phyloP scores from a whole-genome alignment of 2,888 invertebrate species.

The Andrena haemorrhoa region DNA sequence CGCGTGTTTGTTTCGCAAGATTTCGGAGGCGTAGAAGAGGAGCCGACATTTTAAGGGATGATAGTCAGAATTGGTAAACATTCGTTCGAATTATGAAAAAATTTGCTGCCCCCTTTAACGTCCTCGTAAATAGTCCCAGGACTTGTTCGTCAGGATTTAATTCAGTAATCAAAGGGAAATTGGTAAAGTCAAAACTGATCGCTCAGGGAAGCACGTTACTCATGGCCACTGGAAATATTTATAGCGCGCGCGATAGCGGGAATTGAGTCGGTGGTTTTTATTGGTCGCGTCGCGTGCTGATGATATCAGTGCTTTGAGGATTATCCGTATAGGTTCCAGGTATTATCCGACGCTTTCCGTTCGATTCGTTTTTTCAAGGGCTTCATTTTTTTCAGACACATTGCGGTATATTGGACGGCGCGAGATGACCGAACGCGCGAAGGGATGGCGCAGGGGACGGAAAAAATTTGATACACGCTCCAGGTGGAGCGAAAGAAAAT shows the following conservation, averaged over 20 bases:
- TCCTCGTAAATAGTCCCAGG: too few species aligned
- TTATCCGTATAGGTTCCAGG: conserved; percentile 58
- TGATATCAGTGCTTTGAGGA: conserved; percentile 54
- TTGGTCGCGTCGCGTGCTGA: conserved; percentile 47
- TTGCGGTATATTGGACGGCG: conserved; percentile 29
- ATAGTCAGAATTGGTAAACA: too few species aligned
- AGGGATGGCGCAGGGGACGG: conserved; percentile 6
- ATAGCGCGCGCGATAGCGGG: conserved; percentile 35
- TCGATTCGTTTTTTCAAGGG: conserved; percentile 35
- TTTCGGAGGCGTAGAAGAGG: too few species aligned
- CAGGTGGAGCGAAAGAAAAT: conserved; percentile 30
- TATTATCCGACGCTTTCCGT: conserved; percentile 48
- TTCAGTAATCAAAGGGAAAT: too few species aligned
- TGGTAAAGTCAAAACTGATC: conserved; percentile 6
- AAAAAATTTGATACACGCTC: conserved; percentile 26
- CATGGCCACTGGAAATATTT: conserved; percentile 49
- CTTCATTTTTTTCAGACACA: conserved; percentile 42
- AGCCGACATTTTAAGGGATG: too few species aligned
- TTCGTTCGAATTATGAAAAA: too few species aligned
- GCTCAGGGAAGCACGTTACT: conserved; percentile 23
- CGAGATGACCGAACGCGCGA: conserved; percentile 1
- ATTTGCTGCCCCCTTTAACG: too few species aligned
- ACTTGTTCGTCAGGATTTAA: too few species aligned
- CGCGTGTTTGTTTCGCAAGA: too few species aligned
- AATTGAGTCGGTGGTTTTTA: conserved; percentile 47